Percentiles rank a stretch among this genome's conserved stretches.
These are phyloP conservation scores for Crypturellus tataupa DNA, from an alignment of 2,797 vertebrate genomes.

Conservation along the genomic window DNA sequence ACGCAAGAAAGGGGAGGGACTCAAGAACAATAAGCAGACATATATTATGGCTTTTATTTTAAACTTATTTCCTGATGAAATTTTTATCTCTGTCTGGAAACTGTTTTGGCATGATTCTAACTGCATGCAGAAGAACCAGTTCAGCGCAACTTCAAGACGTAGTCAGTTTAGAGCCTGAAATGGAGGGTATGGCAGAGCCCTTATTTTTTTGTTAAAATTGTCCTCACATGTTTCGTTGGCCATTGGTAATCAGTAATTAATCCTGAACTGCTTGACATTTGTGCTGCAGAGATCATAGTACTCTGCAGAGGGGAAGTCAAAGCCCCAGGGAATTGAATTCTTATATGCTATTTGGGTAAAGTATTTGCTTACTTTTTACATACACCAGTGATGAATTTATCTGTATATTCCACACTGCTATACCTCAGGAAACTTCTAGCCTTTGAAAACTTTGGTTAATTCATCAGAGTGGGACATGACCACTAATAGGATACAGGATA, in stretches of 20 bases:
- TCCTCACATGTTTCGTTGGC: not conserved
- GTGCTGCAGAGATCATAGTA: not conserved
- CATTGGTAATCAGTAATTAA: not conserved
- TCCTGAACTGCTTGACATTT: not conserved
- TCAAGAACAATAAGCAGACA: not conserved
- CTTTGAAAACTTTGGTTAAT: not conserved
- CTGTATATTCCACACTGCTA: not conserved
- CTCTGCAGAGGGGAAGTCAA: not conserved
- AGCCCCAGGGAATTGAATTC: not conserved
- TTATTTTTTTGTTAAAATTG: not conserved
- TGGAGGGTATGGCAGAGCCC: not conserved
- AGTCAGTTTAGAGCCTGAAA: not conserved
- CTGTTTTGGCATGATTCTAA: not conserved
- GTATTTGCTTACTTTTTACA: conserved; percentile 4
- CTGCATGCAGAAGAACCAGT: not conserved
- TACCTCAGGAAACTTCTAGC: conserved; percentile 3
- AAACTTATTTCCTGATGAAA: not conserved
- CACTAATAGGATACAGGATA: not conserved
- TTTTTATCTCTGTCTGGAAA: conserved; percentile 7
- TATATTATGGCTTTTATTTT: not conserved
- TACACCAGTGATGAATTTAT: not conserved
- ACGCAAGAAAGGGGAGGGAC: not conserved
- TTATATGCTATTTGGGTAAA: not conserved
- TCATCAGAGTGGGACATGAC: conserved; percentile 8
- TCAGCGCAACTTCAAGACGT: not conserved